Evolutionary conservation across 1,140 invertebrate genomes (phyloP).

Genomic region (Philopotamus ludificatus): DNA sequence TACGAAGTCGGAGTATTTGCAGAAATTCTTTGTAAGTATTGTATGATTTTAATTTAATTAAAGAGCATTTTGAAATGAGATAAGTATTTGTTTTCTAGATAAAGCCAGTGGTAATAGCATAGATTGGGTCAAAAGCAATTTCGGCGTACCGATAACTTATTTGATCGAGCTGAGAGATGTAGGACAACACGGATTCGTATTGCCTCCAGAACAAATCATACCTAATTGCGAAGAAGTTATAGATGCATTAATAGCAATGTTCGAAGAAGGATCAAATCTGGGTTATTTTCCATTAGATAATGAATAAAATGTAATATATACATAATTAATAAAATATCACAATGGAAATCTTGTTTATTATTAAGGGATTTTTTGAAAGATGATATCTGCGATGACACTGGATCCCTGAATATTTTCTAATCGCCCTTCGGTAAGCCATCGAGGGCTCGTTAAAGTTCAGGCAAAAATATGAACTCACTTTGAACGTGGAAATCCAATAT

Average conservation of each 20-base stretch:
- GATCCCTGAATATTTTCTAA: too few species aligned
- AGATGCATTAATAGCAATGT: conserved; percentile 62
- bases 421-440: too few species aligned
- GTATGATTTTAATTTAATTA: neutral
- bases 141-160: conserved; percentile 65
- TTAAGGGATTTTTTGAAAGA: too few species aligned
- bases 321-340: too few species aligned
- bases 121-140: conserved; percentile 70
- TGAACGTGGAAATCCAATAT: too few species aligned
- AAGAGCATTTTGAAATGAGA: too few species aligned
- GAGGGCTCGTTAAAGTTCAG: too few species aligned
- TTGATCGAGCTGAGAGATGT: conserved; percentile 71
- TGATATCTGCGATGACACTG: too few species aligned
- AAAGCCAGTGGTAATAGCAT: conserved; percentile 62
- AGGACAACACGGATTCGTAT: conserved; percentile 71
- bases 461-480: too few species aligned
- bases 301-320: neutral
- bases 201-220: conserved; percentile 73
- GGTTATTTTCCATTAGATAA: conserved; percentile 44
- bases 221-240: conserved; percentile 71
- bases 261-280: conserved; percentile 56
- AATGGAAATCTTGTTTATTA: too few species aligned
- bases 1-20: conserved; percentile 56
- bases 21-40: conserved; percentile 55
- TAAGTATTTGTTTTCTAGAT: conserved; percentile 47